A percentile compares a stretch with the other conserved stretches of the same genome.
Evolutionary conservation across 2,888 invertebrate genomes (phyloP).

Genomic region (Melieria crassipennis): DNA sequence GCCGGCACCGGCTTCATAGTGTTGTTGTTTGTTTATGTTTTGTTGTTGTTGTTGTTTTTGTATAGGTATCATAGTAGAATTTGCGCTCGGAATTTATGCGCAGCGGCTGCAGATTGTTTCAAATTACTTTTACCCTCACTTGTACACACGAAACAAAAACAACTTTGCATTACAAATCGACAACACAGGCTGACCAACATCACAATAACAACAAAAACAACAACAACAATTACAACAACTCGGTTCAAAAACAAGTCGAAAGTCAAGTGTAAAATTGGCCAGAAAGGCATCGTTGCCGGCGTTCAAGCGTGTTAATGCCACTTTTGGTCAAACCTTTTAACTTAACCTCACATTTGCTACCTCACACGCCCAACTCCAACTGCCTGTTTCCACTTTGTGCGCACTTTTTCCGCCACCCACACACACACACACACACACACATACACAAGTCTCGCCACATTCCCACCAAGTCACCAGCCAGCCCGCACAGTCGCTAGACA

Average conservation of each 20-base stretch:
- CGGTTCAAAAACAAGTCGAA: slow-evolving; percentile 4
- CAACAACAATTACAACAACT: background rate
- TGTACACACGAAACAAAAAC: background rate
- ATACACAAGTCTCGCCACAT: background rate
- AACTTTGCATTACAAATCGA: too few relatives aligned
- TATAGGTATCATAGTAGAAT: background rate
- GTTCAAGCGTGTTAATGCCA: slow-evolving; percentile 20
- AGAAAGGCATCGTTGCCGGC: slow-evolving; percentile 14
- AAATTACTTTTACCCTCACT: slow-evolving; percentile 10
- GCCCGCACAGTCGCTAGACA: background rate
- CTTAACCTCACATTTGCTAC: background rate
- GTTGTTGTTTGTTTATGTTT: slow-evolving; percentile 23
- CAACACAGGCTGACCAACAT: background rate
- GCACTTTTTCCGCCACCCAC: slow-evolving; percentile 6
- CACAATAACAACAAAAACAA: background rate
- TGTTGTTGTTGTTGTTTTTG: slow-evolving; percentile 14
- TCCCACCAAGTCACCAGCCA: background rate
- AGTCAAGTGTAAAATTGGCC: background rate
- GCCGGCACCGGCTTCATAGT: background rate
- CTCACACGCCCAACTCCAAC: slow-evolving; percentile 16
- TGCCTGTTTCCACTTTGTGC: slow-evolving; percentile 14
- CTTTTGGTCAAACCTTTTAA: slow-evolving; percentile 2
- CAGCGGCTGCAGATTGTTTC: slow-evolving; percentile 4
- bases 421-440: background rate
- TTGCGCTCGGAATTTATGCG: background rate